Base-by-base conservation (phyloP, 2,113 vertebrate species). In the Cheilinus undulatus region DNA sequence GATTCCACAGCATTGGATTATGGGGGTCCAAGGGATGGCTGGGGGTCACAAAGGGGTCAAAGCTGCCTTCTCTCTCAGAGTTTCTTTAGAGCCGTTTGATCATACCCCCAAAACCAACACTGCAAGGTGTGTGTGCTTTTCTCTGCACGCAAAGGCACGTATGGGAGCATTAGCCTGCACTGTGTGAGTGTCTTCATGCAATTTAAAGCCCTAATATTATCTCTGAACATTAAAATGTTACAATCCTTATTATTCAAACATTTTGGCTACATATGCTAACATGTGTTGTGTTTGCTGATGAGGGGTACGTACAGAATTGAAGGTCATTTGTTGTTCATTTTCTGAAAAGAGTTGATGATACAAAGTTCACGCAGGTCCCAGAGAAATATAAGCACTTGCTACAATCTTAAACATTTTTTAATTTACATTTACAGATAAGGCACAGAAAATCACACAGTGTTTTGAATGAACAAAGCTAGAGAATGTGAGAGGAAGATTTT, bases 351-450 rank as follows among this genome's bases (percentile, higher is more conserved):
- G 40, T 17, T 42, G 76, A 65, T 78, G 67, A 67, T 69, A 85
- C 75, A 74, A 79, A 63, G 61, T 86, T 88, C 51, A 80, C 62
- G 40, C 62, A 77, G 61, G 76, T 83, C 78, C 71, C 71, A 88
- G 77, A 91, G 76, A 80, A 57, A 76, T 59, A 74, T 46, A 83
- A 79, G 57, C 80, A 66, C 42, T 72, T 76, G 54, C 69, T 82
- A 88, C 83, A 82, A 80, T 78, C 48, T 64, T 58, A 83, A 73
- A 76, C 70, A 82, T 69, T 73, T 78, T 57, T 72, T 53, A 80
- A 79, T 73, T 56, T 57, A 88, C 85, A 87, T 82, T 76, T 75
- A 89, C 85, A 90, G 46, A 74, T 76, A 86, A 88, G 79, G 82
- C 84, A 91, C 82, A 84, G 53, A 46, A 75, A 78, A 73, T 83